Conservation (phyloP, 2,888 invertebrate genomes). For the Anarsia innoxiella region DNA sequence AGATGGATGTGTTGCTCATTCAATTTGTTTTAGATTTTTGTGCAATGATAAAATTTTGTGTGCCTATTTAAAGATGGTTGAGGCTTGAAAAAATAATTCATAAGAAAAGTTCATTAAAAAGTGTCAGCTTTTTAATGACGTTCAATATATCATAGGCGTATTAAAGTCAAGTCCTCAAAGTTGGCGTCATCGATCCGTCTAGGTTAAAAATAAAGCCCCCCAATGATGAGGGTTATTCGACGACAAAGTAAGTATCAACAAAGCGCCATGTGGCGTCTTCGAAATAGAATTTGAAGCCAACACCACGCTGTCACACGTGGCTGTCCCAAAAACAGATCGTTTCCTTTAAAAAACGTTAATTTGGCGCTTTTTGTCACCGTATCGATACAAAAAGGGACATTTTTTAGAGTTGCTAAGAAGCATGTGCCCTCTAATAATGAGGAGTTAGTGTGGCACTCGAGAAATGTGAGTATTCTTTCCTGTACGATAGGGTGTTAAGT, state of each 20-base stretch:
- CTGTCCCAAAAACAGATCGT: constrained; percentile 67
- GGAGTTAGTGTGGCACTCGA: constrained; percentile 46
- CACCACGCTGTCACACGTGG: constrained; percentile 63
- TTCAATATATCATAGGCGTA: constrained; percentile 53
- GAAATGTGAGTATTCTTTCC: constrained; percentile 66
- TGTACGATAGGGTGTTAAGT: constrained; percentile 39
- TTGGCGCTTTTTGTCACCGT: constrained; percentile 60
- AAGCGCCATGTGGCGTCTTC: constrained; percentile 56
- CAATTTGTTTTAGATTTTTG: too few species aligned
- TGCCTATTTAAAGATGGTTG: constrained; percentile 23
- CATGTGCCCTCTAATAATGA: constrained; percentile 65
- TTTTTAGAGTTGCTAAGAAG: constrained; percentile 60
- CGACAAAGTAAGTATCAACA: constrained; percentile 68
- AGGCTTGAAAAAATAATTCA: constrained; percentile 35
- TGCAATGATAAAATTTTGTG: too few species aligned
- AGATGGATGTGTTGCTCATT: too few species aligned
- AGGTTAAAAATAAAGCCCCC: constrained; percentile 55
- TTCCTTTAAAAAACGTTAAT: constrained; percentile 75
- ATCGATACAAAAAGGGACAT: constrained; percentile 54
- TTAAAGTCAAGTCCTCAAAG: constrained; percentile 57
- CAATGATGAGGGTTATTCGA: constrained; percentile 64
- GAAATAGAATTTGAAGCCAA: constrained; percentile 57
- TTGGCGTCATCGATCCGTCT: constrained; percentile 54
- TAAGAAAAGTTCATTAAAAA: constrained; percentile 40
- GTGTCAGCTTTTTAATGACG: constrained; percentile 41